A percentile compares a stretch with the other conserved stretches of the same genome.
These are phyloP conservation scores for Graptemys geographica DNA, from an alignment of 2,797 vertebrate genomes.

Conservation along the genomic window DNA sequence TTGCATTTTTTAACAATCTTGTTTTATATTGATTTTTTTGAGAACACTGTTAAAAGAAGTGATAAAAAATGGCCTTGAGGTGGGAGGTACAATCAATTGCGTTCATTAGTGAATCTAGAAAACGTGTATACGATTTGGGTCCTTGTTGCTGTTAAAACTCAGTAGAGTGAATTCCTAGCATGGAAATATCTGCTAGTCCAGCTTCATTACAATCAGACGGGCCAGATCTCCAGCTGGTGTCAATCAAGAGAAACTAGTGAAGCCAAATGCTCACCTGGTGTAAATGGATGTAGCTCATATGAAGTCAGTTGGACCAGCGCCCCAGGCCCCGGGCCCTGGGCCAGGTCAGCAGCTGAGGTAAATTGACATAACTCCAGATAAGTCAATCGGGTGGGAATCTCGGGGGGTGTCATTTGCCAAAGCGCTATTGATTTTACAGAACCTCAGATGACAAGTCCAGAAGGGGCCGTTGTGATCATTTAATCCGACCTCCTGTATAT, in stretches of 20 bases:
- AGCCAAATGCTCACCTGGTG: not conserved
- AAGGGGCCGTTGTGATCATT: too few species aligned
- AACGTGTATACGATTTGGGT: not conserved
- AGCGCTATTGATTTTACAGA: too few species aligned
- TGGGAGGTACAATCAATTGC: not conserved
- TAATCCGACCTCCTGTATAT: too few species aligned
- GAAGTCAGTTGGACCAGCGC: not conserved
- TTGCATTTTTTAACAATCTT: not conserved
- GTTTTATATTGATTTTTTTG: not conserved
- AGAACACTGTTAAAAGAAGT: not conserved
- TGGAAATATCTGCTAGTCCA: not conserved
- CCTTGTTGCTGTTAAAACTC: not conserved
- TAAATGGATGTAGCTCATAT: not conserved
- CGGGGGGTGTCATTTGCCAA: too few species aligned
- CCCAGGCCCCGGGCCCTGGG: too few species aligned
- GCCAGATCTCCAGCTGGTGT: not conserved
- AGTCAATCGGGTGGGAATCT: too few species aligned
- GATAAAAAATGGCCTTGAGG: not conserved
- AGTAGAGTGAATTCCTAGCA: not conserved
- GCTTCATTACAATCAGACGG: not conserved
- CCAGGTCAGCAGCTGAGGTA: not conserved
- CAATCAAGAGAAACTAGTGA: not conserved
- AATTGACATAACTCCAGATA: not conserved
- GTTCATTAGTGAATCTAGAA: not conserved
- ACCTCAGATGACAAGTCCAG: too few species aligned